A percentile compares a stretch with the other conserved stretches of the same genome.
These are phyloP conservation scores for Mycetomoellerius zeteki DNA, from an alignment of 1,140 invertebrate species.

Conservation along the genomic window DNA sequence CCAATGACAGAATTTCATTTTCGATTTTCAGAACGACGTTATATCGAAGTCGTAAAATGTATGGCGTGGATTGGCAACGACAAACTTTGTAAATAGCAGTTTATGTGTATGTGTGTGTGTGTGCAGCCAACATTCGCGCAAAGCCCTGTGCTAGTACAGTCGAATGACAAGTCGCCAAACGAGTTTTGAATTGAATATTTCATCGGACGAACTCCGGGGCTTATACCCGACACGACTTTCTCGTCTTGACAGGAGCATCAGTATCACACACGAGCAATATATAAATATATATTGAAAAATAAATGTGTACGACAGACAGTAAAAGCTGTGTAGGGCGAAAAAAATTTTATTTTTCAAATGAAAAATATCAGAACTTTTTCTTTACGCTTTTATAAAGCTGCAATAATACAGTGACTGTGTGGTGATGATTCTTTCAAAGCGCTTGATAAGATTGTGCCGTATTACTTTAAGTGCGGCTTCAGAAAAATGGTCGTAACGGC, in stretches of 20 bases:
- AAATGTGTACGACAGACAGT: not conserved
- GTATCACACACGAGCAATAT: not conserved
- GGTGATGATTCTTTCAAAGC: slow-evolving; percentile 28
- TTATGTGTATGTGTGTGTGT: not conserved
- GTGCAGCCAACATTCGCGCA: slow-evolving; percentile 12
- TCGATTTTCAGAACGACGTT: slow-evolving; percentile 17
- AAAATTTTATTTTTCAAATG: not conserved
- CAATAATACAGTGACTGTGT: slow-evolving; percentile 23
- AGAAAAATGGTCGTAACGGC: slow-evolving; percentile 33
- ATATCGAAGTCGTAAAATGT: slow-evolving; percentile 45
- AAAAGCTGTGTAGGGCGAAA: not conserved
- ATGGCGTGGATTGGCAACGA: slow-evolving; percentile 29
- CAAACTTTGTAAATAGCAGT: slow-evolving; percentile 50
- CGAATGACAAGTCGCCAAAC: slow-evolving; percentile 61
- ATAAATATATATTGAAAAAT: slow-evolving; percentile 1
- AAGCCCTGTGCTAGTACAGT: slow-evolving; percentile 23
- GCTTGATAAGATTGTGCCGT: slow-evolving; percentile 54
- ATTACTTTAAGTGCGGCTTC: slow-evolving; percentile 64
- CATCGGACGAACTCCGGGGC: slow-evolving; percentile 21
- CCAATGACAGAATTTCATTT: slow-evolving; percentile 37
- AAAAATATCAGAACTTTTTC: not conserved
- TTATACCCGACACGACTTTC: slow-evolving; percentile 31
- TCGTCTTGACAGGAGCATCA: slow-evolving; percentile 34
- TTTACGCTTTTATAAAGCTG: not conserved
- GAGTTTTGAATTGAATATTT: slow-evolving; percentile 66